A percentile compares a stretch with the other conserved stretches of the same genome.
These are phyloP conservation scores for Sebastes vulpes DNA, from an alignment of 2,797 vertebrate species.

Conservation along the genomic window DNA sequence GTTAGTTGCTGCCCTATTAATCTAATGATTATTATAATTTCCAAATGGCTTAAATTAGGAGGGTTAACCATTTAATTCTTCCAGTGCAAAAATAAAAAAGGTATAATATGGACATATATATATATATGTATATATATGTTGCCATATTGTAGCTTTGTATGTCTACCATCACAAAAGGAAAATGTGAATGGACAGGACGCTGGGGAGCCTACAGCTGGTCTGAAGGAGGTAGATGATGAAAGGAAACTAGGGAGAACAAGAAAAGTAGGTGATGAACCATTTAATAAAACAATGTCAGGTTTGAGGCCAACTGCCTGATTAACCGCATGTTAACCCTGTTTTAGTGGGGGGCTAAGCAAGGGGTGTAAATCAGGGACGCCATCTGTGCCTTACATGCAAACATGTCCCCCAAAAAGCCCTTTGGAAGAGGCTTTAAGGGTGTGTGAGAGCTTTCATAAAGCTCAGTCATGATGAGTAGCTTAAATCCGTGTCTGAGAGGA, in stretches of 20 bases:
- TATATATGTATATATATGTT: background rate
- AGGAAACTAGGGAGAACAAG: background rate
- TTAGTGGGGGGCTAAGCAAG: slow-evolving; percentile 7
- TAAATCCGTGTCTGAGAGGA: slow-evolving; percentile 52
- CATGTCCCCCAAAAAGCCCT: slow-evolving; percentile 43
- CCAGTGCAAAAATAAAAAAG: background rate
- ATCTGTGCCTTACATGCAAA: slow-evolving; percentile 68
- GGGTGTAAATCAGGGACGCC: slow-evolving; percentile 50
- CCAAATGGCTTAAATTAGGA: background rate
- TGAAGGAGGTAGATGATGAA: background rate
- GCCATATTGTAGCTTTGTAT: background rate
- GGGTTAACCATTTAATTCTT: background rate
- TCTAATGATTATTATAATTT: background rate
- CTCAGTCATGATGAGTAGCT: slow-evolving; percentile 44
- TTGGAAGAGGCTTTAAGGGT: slow-evolving; percentile 46
- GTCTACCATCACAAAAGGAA: background rate
- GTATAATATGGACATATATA: too few species aligned
- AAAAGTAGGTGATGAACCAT: slow-evolving; percentile 5
- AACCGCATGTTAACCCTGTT: slow-evolving; percentile 43
- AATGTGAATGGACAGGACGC: background rate
- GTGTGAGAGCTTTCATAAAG: slow-evolving; percentile 43
- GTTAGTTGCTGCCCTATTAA: background rate
- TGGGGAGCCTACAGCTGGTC: background rate
- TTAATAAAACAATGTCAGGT: slow-evolving; percentile 28
- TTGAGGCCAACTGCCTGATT: slow-evolving; percentile 26